phyloP scores from a whole-genome alignment of 1,140 invertebrate genomes.

The Pristionchus pacificus region DNA sequence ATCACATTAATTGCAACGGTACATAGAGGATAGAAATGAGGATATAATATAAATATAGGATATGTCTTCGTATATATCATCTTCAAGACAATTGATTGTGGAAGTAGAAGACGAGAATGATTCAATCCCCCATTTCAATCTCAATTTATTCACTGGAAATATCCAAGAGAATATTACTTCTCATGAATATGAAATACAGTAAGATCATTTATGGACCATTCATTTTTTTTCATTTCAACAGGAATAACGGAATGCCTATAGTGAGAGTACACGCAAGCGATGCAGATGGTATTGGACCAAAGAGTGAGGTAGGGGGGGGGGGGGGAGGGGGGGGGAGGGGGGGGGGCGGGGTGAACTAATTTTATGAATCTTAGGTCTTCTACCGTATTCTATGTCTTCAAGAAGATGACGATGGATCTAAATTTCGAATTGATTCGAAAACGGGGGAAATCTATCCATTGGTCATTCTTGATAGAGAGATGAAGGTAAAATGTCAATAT shows the following conservation, averaged over 20 bases:
- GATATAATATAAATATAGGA: conserved; percentile 35
- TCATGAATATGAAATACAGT: conserved; percentile 39
- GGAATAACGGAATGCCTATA: conserved; percentile 42
- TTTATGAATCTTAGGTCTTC: neutral
- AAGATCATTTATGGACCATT: neutral
- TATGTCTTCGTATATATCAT: conserved; percentile 39
- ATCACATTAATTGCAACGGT: conserved; percentile 52
- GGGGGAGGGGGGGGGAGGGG: conserved; percentile 43
- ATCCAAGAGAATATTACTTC: conserved; percentile 52
- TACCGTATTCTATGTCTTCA: conserved; percentile 45
- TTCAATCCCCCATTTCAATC: conserved; percentile 49
- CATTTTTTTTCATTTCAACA: neutral
- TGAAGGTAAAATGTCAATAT: conserved; percentile 13
- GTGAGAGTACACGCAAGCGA: conserved; percentile 46
- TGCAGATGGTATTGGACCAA: conserved; percentile 43
- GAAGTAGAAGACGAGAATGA: conserved; percentile 48
- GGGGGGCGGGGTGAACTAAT: too few species aligned
- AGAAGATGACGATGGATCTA: conserved; percentile 9
- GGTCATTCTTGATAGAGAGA: neutral
- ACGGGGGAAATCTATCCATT: conserved; percentile 31
- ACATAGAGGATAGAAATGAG: conserved; percentile 6
- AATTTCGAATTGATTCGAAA: conserved; percentile 27
- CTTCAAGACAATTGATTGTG: conserved; percentile 42
- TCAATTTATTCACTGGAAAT: conserved; percentile 53
- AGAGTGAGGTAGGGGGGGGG: conserved; percentile 43